Evolutionary conservation across 2,888 invertebrate genomes (phyloP), one percentile per base, ranked within the genome.

Genomic region (Hyposoter didymator): DNA sequence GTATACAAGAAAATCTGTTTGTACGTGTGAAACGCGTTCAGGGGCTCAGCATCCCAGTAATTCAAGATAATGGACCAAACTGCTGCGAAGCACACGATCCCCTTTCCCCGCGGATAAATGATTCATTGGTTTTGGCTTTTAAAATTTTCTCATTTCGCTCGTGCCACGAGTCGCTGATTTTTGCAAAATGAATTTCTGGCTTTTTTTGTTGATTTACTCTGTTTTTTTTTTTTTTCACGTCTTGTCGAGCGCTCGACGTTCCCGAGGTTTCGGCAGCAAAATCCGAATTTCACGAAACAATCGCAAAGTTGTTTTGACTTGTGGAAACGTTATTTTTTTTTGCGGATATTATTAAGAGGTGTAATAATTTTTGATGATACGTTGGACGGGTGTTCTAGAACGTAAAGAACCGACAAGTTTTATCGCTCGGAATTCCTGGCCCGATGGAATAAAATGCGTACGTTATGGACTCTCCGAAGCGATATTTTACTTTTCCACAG

Each of bases 341-440:
- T 5, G 8, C 32, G 17, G 7, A 8, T 35, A 5, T 28, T n/a
- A 70, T 52, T 39, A 4, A n/a, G 17, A 17, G 52, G 17, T n/a
- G 47, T 35, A 75, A 49, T 47, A 43, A 32, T 70, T 79, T 79
- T 78, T 19, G 49, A 67, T 55, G 43, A 10, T 14, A 67, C 22
- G 47, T 45, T 62, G 45, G 45, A 45, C 55, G 19, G 19, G 17
- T 64, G 55, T 49, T 72, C 76, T 78, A 64, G 47, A 76, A 66
- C 72, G 72, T 67, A 62, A 59, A 43, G 62, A 87, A 87, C 84
- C 85, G 80, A 76, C 87, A 84, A 85, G 88, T 89, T 90, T 90
- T 88, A 89, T 89, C 87, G 87, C 88, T 89, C 88, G 89, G 89
- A 88, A 88, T 89, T 90, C 85, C 88, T 86, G 88, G 81, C 70